Percentiles rank a stretch among this genome's conserved stretches.
Evolutionary conservation across 2,113 vertebrate genomes (phyloP).

Genomic region (Nibea albiflora): DNA sequence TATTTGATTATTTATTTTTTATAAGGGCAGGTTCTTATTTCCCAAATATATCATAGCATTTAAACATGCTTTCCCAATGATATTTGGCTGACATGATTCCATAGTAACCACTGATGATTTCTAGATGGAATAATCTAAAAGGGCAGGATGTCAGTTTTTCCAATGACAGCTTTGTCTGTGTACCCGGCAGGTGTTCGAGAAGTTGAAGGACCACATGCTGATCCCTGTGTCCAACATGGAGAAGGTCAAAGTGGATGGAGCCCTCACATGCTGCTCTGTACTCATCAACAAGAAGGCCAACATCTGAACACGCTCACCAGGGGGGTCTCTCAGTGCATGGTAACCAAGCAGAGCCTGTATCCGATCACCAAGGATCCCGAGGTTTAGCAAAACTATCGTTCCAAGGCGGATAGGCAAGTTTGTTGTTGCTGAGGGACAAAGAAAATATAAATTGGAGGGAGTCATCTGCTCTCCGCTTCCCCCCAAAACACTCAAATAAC

Average conservation of each 20-base stretch:
- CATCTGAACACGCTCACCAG: conserved; percentile 82
- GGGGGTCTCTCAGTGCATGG: conserved; percentile 67
- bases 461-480: neutral
- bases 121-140: neutral
- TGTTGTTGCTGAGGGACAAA: conserved; percentile 14
- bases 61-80: neutral
- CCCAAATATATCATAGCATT: neutral
- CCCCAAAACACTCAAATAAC: neutral
- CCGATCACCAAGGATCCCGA: conserved; percentile 7
- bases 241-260: conserved; percentile 91
- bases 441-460: neutral
- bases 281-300: conserved; percentile 91
- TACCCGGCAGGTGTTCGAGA: conserved; percentile 91
- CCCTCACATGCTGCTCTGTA: conserved; percentile 92
- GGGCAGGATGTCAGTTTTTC: neutral
- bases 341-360: conserved; percentile 4
- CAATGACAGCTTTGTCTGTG: conserved; percentile 19
- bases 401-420: neutral
- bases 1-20: conserved; percentile 3
- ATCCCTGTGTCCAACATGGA: conserved; percentile 90
- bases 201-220: conserved; percentile 95
- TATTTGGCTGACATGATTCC: neutral
- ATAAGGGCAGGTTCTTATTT: neutral
- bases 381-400: conserved; percentile 22
- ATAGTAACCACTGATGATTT: neutral